Conservation (phyloP, 2,888 invertebrate genomes). For the Lissocephala sabroskyi region DNA sequence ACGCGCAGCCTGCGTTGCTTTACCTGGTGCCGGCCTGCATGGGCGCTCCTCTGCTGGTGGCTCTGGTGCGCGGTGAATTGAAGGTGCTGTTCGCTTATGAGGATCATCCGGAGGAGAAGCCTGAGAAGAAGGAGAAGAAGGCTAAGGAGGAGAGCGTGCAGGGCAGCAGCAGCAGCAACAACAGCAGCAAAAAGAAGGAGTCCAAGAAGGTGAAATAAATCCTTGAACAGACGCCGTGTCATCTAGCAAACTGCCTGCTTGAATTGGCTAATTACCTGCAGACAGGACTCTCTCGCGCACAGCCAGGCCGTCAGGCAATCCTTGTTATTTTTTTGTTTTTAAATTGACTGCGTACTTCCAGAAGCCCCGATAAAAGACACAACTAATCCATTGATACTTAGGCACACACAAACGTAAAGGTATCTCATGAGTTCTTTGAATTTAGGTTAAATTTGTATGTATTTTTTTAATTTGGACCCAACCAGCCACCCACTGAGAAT, state of each 20-base stretch:
- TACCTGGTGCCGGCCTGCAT: slow-evolving; percentile 98
- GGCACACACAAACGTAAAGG: no score
- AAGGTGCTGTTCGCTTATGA: slow-evolving; percentile 90
- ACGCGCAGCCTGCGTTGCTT: slow-evolving; percentile 97
- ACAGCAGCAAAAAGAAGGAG: slow-evolving; percentile 70
- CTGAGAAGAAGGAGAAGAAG: slow-evolving; percentile 70
- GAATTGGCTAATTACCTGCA: neutral
- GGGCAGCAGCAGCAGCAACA: slow-evolving; percentile 38
- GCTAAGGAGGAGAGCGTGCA: slow-evolving; percentile 47
- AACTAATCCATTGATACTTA: no score
- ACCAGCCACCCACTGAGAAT: no score
- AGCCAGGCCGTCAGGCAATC: no score
- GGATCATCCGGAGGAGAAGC: slow-evolving; percentile 77
- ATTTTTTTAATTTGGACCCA: no score
- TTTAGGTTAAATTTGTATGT: no score
- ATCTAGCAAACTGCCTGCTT: slow-evolving; percentile 28
- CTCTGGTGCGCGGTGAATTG: slow-evolving; percentile 91
- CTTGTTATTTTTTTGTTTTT: neutral
- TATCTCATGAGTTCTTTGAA: no score
- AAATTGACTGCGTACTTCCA: slow-evolving; percentile 2
- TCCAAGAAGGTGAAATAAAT: slow-evolving; percentile 70
- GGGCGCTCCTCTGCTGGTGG: slow-evolving; percentile 90
- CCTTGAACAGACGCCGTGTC: no score
- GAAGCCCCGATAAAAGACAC: no score
- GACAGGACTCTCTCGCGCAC: neutral